Evolutionary conservation across 2,113 vertebrate genomes (phyloP).

Genomic region (Mobula birostris): DNA sequence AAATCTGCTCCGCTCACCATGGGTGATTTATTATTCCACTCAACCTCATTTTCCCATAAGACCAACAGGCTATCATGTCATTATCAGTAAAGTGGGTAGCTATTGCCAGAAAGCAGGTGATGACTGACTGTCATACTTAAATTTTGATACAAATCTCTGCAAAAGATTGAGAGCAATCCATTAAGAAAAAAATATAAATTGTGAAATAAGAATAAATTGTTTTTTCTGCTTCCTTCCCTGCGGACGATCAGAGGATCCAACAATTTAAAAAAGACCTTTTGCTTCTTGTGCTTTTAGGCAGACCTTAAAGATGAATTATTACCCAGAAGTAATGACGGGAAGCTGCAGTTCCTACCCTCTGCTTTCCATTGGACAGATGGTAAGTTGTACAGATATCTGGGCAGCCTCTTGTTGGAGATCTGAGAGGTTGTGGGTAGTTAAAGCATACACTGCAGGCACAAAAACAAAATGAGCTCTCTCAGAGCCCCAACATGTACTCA

Average conservation of each 20-base stretch:
- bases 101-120: not conserved
- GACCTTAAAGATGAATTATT: slow-evolving; percentile 30
- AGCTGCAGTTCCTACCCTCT: slow-evolving; percentile 29
- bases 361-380: not conserved
- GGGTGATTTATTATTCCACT: too few species aligned
- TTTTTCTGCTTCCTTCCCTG: not conserved
- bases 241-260: not conserved
- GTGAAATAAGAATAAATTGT: not conserved
- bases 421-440: not conserved
- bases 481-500: not conserved
- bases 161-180: not conserved
- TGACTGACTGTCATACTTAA: not conserved
- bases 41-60: too few species aligned
- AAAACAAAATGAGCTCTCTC: too few species aligned
- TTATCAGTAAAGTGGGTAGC: not conserved
- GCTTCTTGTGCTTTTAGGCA: slow-evolving; percentile 7
- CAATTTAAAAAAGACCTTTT: not conserved
- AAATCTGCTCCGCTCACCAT: too few species aligned
- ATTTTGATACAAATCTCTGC: not conserved
- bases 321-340: not conserved
- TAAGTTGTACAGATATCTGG: not conserved
- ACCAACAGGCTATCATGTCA: not conserved
- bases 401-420: not conserved
- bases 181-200: not conserved
- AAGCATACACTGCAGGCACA: not conserved